phyloP scores from a whole-genome alignment of 2,888 invertebrate genomes.

The Schizaphis graminum region DNA sequence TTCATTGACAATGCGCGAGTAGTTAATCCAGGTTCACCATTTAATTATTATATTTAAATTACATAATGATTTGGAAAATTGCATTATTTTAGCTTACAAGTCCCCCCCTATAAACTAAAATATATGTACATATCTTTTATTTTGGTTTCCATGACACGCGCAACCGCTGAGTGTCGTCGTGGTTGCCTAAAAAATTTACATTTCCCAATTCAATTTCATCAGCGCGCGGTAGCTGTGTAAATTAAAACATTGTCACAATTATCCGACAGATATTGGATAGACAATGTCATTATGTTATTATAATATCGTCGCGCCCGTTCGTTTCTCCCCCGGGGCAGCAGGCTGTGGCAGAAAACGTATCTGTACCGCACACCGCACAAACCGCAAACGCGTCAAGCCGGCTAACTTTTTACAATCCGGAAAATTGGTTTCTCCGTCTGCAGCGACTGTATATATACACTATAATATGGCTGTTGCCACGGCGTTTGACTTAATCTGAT shows the following conservation, averaged over 20 bases:
- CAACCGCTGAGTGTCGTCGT: background rate
- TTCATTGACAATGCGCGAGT: background rate
- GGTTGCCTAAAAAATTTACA: conserved; percentile 52
- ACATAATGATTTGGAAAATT: conserved; percentile 14
- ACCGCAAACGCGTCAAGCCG: background rate
- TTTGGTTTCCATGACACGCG: background rate
- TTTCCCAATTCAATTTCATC: conserved; percentile 42
- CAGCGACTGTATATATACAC: background rate
- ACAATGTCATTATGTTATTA: conserved; percentile 59
- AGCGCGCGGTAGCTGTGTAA: background rate
- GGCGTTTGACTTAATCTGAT: conserved; percentile 53
- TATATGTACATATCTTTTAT: background rate
- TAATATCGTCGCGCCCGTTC: background rate
- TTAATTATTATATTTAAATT: conserved; percentile 22
- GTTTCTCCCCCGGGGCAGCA: conserved; percentile 1
- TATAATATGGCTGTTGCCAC: background rate
- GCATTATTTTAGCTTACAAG: background rate
- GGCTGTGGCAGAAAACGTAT: conserved; percentile 14
- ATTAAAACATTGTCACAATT: conserved; percentile 53
- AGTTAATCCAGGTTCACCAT: background rate
- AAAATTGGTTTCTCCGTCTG: conserved; percentile 51
- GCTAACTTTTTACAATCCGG: conserved; percentile 62
- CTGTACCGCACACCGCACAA: background rate
- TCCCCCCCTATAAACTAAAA: background rate
- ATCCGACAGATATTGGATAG: conserved; percentile 46